Conservation (phyloP, 2,113 vertebrate species). For the Prunella fulvescens region DNA sequence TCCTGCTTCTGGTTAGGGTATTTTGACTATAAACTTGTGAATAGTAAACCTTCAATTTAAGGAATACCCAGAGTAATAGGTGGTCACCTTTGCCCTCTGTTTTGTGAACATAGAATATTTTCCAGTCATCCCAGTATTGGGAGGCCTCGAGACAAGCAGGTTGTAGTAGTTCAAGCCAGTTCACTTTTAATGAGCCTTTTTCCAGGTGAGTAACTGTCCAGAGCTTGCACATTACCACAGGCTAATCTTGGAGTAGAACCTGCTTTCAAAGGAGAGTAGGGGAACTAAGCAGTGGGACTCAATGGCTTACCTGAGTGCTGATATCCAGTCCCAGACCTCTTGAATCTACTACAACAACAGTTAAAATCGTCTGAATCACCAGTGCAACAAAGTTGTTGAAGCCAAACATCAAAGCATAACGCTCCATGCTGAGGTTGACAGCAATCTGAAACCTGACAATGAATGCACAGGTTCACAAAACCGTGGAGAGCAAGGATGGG, state of each 20-base stretch:
- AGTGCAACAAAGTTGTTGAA: slow-evolving; percentile 86
- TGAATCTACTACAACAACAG: slow-evolving; percentile 82
- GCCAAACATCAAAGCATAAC: slow-evolving; percentile 90
- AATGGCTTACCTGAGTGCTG: slow-evolving; percentile 78
- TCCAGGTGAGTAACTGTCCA: neutral
- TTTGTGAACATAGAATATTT: neutral
- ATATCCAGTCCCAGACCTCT: slow-evolving; percentile 79
- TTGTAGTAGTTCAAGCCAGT: neutral
- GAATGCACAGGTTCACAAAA: neutral
- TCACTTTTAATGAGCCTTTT: neutral
- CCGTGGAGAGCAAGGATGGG: fast-evolving
- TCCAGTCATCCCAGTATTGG: neutral
- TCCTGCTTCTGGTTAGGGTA: neutral
- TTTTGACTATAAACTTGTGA: neutral
- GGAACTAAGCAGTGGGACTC: neutral
- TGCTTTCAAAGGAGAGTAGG: neutral
- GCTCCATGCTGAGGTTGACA: slow-evolving; percentile 82
- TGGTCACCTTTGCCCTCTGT: neutral
- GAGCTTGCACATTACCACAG: neutral
- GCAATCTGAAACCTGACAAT: slow-evolving; percentile 87
- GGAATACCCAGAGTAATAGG: neutral
- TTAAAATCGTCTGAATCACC: slow-evolving; percentile 84
- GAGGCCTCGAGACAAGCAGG: neutral
- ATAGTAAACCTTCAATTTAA: neutral
- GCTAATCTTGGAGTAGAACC: neutral